phyloP scores from a whole-genome alignment of 1,140 invertebrate genomes.

The Neuroterus valhalla region DNA sequence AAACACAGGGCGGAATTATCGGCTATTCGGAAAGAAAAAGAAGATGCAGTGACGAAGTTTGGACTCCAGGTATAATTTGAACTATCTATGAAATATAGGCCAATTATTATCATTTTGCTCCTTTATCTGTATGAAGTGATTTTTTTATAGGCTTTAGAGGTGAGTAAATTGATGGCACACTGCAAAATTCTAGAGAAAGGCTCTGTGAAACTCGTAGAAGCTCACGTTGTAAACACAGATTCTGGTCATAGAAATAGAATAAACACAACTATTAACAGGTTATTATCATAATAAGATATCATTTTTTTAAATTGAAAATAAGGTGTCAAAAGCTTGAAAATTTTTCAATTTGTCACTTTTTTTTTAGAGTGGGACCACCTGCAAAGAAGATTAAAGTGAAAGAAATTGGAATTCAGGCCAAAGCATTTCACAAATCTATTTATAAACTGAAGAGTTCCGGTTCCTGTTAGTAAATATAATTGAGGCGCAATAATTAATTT shows the following conservation, averaged over 20 bases:
- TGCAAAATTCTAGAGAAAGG: conserved; percentile 63
- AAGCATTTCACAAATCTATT: conserved; percentile 36
- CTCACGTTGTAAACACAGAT: conserved; percentile 42
- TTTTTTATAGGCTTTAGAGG: conserved; percentile 55
- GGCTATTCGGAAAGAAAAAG: conserved; percentile 60
- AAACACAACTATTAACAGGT: conserved; percentile 3
- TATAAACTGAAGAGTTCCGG: conserved; percentile 38
- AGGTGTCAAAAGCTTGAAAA: neutral
- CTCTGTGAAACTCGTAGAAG: conserved; percentile 61
- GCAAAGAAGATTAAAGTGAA: conserved; percentile 38
- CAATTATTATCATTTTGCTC: conserved; percentile 21
- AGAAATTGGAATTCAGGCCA: conserved; percentile 49
- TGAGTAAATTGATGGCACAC: conserved; percentile 55
- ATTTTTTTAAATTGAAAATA: neutral
- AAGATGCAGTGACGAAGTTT: conserved; percentile 60
- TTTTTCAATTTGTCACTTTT: neutral
- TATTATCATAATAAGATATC: neutral
- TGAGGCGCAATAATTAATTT: neutral
- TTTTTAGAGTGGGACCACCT: neutral
- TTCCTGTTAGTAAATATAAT: conserved; percentile 38
- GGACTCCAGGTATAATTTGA: conserved; percentile 58
- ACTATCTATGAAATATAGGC: conserved; percentile 12
- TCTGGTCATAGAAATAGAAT: neutral
- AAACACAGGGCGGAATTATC: conserved; percentile 54
- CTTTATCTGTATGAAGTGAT: conserved; percentile 24